These are phyloP conservation scores for Sphinx pinastri DNA, from an alignment of 2,888 invertebrate genomes.

Conservation along the genomic window DNA sequence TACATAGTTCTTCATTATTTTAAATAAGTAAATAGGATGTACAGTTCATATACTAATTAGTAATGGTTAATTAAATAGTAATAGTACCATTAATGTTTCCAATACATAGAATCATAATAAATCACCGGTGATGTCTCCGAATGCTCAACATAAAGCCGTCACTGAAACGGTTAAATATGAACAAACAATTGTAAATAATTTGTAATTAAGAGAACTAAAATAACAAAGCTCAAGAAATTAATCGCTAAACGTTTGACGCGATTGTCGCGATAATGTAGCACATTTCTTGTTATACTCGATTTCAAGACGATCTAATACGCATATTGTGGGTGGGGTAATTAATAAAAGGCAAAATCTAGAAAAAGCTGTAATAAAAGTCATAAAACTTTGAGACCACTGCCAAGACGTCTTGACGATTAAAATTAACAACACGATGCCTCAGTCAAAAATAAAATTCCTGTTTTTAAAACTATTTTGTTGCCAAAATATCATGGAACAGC, in stretches of 20 bases:
- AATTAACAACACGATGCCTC: constrained; percentile 66
- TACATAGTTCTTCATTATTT: not conserved
- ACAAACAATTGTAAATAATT: not conserved
- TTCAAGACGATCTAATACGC: constrained; percentile 25
- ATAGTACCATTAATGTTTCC: not conserved
- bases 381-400: constrained; percentile 76
- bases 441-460: constrained; percentile 70
- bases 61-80: too few relatives aligned
- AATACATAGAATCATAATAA: not conserved
- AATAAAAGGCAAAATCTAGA: constrained; percentile 68
- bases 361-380: constrained; percentile 70
- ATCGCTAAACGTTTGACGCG: not conserved
- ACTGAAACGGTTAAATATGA: not conserved
- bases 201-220: constrained; percentile 2
- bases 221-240: constrained; percentile 4
- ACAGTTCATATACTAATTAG: not conserved
- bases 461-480: constrained; percentile 72
- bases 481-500: constrained; percentile 76
- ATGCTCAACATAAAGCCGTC: not conserved
- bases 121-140: not conserved
- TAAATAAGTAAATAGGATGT: not conserved
- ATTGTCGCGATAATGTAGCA: constrained; percentile 16
- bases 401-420: constrained; percentile 79
- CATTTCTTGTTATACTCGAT: constrained; percentile 20
- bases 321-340: constrained; percentile 61